These are phyloP conservation scores for Caenorhabditis sinica DNA, from an alignment of 2,888 invertebrate genomes.

Conservation along the genomic window DNA sequence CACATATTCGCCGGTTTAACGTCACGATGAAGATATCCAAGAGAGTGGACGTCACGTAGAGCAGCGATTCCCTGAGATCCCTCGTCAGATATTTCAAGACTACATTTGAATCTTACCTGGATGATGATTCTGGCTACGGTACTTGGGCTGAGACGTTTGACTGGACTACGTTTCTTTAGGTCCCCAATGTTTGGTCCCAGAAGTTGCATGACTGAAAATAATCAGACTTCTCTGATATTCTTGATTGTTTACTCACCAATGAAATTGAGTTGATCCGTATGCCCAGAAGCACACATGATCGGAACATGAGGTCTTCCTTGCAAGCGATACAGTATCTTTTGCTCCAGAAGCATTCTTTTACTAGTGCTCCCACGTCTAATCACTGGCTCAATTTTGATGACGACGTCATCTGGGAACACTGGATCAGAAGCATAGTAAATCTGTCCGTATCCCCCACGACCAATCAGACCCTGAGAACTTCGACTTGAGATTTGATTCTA, in stretches of 20 bases:
- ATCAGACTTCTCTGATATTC: not conserved
- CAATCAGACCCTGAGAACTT: constrained; percentile 69
- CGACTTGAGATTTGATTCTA: too few species aligned
- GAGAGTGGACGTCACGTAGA: constrained; percentile 75
- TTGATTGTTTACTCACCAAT: constrained; percentile 18
- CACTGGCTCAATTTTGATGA: constrained; percentile 74
- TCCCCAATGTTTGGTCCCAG: constrained; percentile 77
- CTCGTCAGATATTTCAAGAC: not conserved
- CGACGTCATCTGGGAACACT: constrained; percentile 60
- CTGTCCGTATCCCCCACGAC: constrained; percentile 76
- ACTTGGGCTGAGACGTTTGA: constrained; percentile 66
- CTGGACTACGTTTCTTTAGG: constrained; percentile 72
- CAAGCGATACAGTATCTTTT: constrained; percentile 70
- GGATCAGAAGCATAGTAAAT: constrained; percentile 73
- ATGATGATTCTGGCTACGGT: constrained; percentile 73
- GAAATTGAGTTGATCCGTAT: constrained; percentile 66
- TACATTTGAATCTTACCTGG: constrained; percentile 60
- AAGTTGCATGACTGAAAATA: constrained; percentile 72
- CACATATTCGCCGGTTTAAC: constrained; percentile 80
- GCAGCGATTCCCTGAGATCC: constrained; percentile 75
- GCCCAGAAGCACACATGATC: constrained; percentile 63
- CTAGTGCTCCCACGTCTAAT: constrained; percentile 63
- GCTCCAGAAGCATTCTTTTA: constrained; percentile 76
- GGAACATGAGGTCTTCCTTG: constrained; percentile 72
- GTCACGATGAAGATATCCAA: constrained; percentile 78